Percentiles rank a stretch among this genome's conserved stretches.
Evolutionary conservation across 2,797 vertebrate species (phyloP).

Genomic region (Centropyge bicolor): DNA sequence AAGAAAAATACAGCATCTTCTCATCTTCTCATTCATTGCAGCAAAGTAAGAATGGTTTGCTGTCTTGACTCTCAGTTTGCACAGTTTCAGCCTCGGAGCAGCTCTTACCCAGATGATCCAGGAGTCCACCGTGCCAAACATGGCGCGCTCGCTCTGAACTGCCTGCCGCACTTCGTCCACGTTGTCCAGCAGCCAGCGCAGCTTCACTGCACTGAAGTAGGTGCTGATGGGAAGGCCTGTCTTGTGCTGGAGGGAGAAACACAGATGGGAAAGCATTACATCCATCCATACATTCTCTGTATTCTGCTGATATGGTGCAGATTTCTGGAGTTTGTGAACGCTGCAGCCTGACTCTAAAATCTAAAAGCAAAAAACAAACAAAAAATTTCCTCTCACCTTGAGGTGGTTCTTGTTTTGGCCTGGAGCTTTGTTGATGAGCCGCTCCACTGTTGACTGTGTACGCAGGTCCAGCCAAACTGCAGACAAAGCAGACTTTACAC

Average conservation of each 20-base stretch:
- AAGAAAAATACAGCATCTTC: neutral
- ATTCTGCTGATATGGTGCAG: neutral
- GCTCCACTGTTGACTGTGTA: constrained; percentile 94
- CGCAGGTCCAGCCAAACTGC: constrained; percentile 95
- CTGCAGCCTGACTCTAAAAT: neutral
- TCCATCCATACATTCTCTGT: neutral
- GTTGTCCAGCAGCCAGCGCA: constrained; percentile 95
- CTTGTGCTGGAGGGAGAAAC: constrained; percentile 83
- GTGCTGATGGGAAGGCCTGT: constrained; percentile 96
- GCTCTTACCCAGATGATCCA: constrained; percentile 96
- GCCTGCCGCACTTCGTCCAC: constrained; percentile 88
- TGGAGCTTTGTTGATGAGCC: constrained; percentile 90
- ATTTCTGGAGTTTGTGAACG: neutral
- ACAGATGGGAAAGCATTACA: neutral
- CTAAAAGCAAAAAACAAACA: neutral
- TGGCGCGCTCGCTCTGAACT: constrained; percentile 85
- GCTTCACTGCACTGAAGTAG: constrained; percentile 96
- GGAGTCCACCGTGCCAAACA: constrained; percentile 96
- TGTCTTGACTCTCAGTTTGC: neutral
- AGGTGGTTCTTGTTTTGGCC: constrained; percentile 91
- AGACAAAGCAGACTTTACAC: constrained; percentile 7
- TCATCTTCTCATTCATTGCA: neutral
- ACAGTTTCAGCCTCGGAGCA: neutral
- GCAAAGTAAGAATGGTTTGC: neutral
- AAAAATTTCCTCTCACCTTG: constrained; percentile 84